Evolutionary conservation across 2,888 invertebrate species (phyloP), one percentile per base, ranked within the genome.

Genomic region (Macaria liturata): DNA sequence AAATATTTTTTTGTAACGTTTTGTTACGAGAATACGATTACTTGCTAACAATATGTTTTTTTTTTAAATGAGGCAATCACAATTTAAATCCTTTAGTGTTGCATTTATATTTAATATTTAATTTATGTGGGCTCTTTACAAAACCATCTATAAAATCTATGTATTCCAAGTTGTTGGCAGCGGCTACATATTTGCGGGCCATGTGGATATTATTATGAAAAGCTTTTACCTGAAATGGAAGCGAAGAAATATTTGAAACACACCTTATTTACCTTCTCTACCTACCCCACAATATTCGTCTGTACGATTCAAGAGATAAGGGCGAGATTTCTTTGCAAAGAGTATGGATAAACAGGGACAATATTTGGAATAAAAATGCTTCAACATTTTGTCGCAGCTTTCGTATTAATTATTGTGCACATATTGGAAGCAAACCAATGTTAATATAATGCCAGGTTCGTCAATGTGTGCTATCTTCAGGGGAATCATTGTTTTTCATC

Each of bases 141-240:
- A n/a, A n/a, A n/a, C n/a, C n/a, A n/a, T n/a, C n/a, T n/a, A n/a
- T n/a, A n/a, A n/a, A n/a, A n/a, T n/a, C n/a, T n/a, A n/a, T n/a
- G n/a, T n/a, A n/a, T n/a, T n/a, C n/a, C n/a, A 65, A 57, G 71
- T 67, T 65, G 62, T 64, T 62, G 64, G 53, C 6, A 59, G 70
- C 62, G 71, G 72, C 71, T 73, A 75, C 71, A 76, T 77, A 75
- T 78, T 77, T 76, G 70, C 65, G 66, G 68, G 62, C 66, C 69
- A 60, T 68, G 66, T 68, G 46, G 39, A 4, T 42, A 73, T 39
- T 80, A 81, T 80, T 79, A 78, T 74, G 72, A 78, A 82, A 81
- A 79, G 79, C 80, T 83, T 80, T 83, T 81, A 83, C 79, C 75
- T 73, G 70, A 74, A 75, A 76, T 72, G 73, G 68, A 66, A 69